phyloP scores from a whole-genome alignment of 1,140 invertebrate species.

The Eufriesea mexicana region DNA sequence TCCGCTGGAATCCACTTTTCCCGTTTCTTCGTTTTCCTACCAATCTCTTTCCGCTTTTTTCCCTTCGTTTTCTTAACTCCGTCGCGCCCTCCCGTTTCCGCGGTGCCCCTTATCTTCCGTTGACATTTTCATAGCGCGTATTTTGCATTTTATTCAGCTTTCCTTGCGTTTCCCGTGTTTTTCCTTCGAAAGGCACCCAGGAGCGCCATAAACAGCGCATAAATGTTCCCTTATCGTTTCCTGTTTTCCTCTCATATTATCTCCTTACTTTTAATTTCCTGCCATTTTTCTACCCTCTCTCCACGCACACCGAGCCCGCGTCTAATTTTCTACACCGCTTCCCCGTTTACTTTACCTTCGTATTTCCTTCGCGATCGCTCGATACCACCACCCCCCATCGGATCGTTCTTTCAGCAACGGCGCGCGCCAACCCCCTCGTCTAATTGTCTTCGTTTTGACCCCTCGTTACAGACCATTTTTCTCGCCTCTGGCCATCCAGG shows the following conservation, averaged over 20 bases:
- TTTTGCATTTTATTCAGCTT: background rate
- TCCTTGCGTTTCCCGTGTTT: background rate
- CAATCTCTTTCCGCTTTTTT: background rate
- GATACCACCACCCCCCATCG: background rate
- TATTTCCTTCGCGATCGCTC: background rate
- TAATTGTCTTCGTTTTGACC: constrained; percentile 31
- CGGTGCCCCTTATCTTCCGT: background rate
- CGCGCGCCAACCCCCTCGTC: background rate
- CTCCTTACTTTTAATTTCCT: constrained; percentile 6
- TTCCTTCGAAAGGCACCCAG: background rate
- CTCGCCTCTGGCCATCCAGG: background rate
- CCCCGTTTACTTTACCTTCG: background rate
- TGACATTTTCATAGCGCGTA: constrained; percentile 5
- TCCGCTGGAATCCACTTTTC: background rate
- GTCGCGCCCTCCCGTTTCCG: background rate
- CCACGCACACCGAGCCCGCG: background rate
- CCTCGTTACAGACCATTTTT: constrained; percentile 21
- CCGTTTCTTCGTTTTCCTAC: background rate
- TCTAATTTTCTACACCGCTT: constrained; percentile 28
- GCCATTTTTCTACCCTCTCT: background rate
- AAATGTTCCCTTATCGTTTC: constrained; percentile 8
- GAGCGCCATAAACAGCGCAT: constrained; percentile 6
- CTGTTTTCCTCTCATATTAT: background rate
- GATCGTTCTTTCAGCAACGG: background rate
- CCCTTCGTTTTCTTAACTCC: background rate